Base-by-base conservation (phyloP, 2,113 vertebrate species). In the Aramus guarauna region DNA sequence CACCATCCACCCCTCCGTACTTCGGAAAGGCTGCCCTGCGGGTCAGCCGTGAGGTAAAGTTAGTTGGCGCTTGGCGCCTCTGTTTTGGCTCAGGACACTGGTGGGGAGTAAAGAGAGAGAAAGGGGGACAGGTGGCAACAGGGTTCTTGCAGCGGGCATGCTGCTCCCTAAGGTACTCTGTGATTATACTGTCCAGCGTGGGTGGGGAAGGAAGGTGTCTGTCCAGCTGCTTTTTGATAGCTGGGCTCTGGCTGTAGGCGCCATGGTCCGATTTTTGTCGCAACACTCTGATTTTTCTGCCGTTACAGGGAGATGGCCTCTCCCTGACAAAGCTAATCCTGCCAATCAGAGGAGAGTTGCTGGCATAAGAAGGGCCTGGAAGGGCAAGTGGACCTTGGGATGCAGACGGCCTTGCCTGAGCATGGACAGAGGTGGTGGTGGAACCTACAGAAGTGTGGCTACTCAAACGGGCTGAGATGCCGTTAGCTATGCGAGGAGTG, bases 61-160 rank as follows among this genome's bases (percentile, higher is more conserved):
- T 99, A 96, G 98, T 98, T 91, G 99, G 99, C 29, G 99, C 99
- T 95, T 99, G 99, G 60, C 99, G 98, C 97, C 99, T 99, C 98
- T 99, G 99, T 97, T 99, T 99, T 98, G 99, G 99, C 97, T 99
- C 99, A 69, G 99, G 99, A 98, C 99, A 99, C 77, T 99, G 99
- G 92, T 99, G 99, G 59, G 99, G 99, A 62, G 99, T 99, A 98
- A 99, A 99, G 81, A 99, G 99, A 92, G 99, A 99, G 97, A 99
- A 99, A 41, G 99, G 99, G n/a, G 99, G 99, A 93, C 99, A 99
- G 80, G 99, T 99, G 72, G 99, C 99, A 71, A 99, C 99, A 7
- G 99, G 99, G 98, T 99, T 99, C 98, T 99, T 99, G 98, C 99
- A 99, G 96, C 99, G 99, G 30, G 99, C 99, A 3, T 99, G 99